phyloP scores from a whole-genome alignment of 1,140 invertebrate species.

The Heliothis subflexa region DNA sequence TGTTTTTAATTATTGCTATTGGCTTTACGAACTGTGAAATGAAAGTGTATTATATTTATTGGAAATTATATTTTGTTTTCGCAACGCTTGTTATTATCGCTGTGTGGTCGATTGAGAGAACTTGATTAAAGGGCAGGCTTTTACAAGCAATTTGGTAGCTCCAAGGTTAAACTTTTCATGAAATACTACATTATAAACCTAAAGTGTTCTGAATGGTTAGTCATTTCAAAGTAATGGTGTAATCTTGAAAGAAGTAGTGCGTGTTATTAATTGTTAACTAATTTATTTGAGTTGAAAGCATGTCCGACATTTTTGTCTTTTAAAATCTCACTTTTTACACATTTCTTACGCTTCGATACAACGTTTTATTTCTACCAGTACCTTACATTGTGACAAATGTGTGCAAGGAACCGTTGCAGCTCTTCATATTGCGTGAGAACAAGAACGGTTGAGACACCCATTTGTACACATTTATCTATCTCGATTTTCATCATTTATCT shows the following conservation, averaged over 20 bases:
- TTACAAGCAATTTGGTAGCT: constrained; percentile 1
- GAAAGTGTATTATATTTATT: constrained; percentile 37
- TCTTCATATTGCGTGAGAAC: constrained; percentile 9
- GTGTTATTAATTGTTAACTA: not conserved
- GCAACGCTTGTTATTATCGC: not conserved
- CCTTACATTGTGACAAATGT: constrained; percentile 4
- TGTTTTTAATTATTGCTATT: constrained; percentile 40
- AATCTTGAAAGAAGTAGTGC: too few relatives aligned
- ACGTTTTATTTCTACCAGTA: too few relatives aligned
- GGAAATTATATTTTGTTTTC: constrained; percentile 9
- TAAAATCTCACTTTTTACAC: not conserved
- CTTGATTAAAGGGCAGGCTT: constrained; percentile 2
- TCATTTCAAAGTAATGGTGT: too few relatives aligned
- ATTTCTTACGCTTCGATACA: too few relatives aligned
- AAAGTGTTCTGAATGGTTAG: too few relatives aligned
- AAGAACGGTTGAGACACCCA: not conserved
- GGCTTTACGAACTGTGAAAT: constrained; percentile 32
- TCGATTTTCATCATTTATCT: not conserved
- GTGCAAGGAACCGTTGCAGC: constrained; percentile 8
- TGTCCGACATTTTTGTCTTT: too few relatives aligned
- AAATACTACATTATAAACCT: too few relatives aligned
- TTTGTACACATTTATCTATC: constrained; percentile 5
- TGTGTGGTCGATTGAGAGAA: not conserved
- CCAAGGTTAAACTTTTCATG: too few relatives aligned
- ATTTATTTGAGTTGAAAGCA: too few relatives aligned